Percentiles rank a stretch among this genome's conserved stretches.
Conservation (phyloP, 1,140 invertebrate species). For the Aphelenchoides avenae region DNA sequence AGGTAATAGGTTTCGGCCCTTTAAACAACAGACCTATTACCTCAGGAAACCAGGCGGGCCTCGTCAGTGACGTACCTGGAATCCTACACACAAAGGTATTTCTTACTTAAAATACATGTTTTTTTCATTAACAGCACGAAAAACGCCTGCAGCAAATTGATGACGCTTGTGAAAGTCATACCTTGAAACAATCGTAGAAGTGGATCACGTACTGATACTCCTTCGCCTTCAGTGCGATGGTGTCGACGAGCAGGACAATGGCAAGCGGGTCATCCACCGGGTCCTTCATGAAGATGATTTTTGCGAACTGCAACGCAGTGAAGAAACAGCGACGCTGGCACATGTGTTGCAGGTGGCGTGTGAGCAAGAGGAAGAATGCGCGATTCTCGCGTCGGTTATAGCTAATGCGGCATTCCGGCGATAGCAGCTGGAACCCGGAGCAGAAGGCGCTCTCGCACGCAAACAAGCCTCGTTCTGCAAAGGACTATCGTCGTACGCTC, state of each 20-base stretch:
- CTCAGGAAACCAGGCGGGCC: too few relatives aligned
- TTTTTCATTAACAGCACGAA: constrained; percentile 6
- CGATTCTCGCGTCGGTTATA: constrained; percentile 39
- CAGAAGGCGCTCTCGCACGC: constrained; percentile 34
- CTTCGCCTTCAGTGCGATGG: constrained; percentile 33
- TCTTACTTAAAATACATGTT: too few relatives aligned
- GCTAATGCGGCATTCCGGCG: constrained; percentile 25
- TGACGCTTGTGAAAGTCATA: constrained; percentile 16
- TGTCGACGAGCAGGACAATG: constrained; percentile 37
- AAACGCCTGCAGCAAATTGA: too few relatives aligned
- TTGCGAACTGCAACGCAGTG: constrained; percentile 41
- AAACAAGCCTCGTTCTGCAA: constrained; percentile 41
- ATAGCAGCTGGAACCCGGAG: constrained; percentile 32
- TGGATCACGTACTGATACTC: constrained; percentile 26
- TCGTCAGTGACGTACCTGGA: too few relatives aligned
- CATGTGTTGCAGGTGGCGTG: constrained; percentile 27
- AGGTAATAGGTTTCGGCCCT: too few relatives aligned
- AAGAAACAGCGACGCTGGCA: constrained; percentile 27
- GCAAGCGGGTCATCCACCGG: constrained; percentile 30
- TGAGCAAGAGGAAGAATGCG: constrained; percentile 32
- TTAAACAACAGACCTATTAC: too few relatives aligned
- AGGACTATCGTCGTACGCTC: constrained; percentile 18
- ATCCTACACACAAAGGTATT: too few relatives aligned
- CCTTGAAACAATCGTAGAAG: constrained; percentile 34
- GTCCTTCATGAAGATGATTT: constrained; percentile 39